Base-by-base conservation (phyloP, 2,888 invertebrate species). In the Leptopilina drosophilae region DNA sequence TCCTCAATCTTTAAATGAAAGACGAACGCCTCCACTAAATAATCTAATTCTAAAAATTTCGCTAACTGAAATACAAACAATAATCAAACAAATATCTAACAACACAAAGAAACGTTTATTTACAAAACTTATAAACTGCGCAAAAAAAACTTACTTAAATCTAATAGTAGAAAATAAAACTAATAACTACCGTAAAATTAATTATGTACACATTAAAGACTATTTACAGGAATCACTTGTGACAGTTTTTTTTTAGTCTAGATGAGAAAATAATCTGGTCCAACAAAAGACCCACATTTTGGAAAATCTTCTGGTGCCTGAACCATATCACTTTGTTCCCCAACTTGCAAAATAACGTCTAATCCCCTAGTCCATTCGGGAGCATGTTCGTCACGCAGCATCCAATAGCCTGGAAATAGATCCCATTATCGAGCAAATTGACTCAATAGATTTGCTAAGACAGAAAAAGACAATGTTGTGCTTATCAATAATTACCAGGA, bases 321-420 rank as follows among this genome's bases (percentile, higher is more conserved):
- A 0, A 95, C 94, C 90, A 96, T 94, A 87, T 97, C 94, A 33
- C 92, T 90, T 53, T 92, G 88, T 69, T 94, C 93, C 0, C 97
- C 96, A 4, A 96, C 95, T 91, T 96, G 95, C 15, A 97, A 90
- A 46, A 96, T 93, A 78, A 96, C 93, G 82, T 96, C 96, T 89
- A 96, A 92, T 0, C 96, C 97, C 83, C 95, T 93, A 0, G 96
- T 95, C 94, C 96, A 95, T 84, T 95, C 95, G 26, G 94, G 93
- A 0, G 95, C 94, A 76, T 95, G 93, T 89, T 96, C 96, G 85
- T 96, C 96, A 85, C 96, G 94, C 90, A 97, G 93, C 91, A 97
- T 93, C 97, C 97, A 97, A 86, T 95, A 96, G 14, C 96, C 96
- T 95, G 86, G 66, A 91, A 65, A 42, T 20, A 20, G 20, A 20